phyloP scores from a whole-genome alignment of 1,140 invertebrate genomes.

The Platorchestia sp. region DNA sequence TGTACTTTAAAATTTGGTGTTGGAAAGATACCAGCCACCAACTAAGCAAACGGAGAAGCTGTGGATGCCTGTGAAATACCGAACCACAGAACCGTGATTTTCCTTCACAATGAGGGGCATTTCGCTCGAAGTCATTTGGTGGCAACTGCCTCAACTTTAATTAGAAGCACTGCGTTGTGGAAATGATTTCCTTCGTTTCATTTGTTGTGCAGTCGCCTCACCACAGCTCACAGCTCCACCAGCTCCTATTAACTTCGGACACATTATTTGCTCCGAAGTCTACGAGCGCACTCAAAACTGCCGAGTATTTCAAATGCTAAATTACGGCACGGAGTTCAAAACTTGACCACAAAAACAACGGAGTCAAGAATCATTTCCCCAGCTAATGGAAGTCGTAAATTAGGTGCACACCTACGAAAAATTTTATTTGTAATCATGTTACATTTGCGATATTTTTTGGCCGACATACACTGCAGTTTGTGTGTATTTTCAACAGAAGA shows the following conservation, averaged over 20 bases:
- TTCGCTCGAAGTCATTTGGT: neutral
- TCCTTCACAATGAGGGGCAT: neutral
- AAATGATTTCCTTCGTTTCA: slow-evolving; percentile 6
- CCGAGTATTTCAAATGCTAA: neutral
- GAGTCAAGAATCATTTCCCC: neutral
- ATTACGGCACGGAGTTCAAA: neutral
- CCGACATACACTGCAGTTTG: neutral
- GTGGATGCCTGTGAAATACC: neutral
- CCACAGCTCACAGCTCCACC: slow-evolving; percentile 48
- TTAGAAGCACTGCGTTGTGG: neutral
- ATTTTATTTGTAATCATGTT: neutral
- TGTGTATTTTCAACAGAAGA: neutral
- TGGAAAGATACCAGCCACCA: neutral
- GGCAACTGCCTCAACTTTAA: neutral
- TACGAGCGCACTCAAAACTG: neutral
- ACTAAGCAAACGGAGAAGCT: neutral
- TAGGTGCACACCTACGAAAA: neutral
- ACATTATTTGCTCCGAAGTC: neutral
- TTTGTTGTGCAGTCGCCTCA: slow-evolving; percentile 58
- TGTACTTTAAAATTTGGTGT: neutral
- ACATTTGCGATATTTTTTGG: neutral
- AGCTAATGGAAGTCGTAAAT: neutral
- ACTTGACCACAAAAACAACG: neutral
- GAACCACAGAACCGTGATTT: neutral
- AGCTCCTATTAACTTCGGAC: slow-evolving; percentile 15